Conservation (phyloP, 1,140 invertebrate species). For the Holcopasites calliopsidis region DNA sequence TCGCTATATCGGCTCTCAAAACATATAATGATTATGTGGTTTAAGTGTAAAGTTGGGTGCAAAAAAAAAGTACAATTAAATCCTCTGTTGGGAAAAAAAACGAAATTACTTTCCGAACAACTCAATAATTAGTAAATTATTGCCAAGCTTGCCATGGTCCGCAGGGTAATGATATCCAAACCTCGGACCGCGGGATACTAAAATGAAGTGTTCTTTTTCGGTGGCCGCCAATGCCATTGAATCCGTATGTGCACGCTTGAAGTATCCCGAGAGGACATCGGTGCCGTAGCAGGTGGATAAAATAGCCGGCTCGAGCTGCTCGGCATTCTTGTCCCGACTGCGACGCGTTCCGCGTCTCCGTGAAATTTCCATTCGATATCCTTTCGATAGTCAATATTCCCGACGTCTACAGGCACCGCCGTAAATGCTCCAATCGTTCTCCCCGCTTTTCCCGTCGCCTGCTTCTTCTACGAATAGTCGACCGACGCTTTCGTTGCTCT, state of each 20-base stretch:
- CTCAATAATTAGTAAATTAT: too few relatives aligned
- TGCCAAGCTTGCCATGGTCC: too few relatives aligned
- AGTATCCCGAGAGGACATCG: slow-evolving; percentile 5
- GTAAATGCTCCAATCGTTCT: not conserved
- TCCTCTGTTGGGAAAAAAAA: slow-evolving; percentile 1
- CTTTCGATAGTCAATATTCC: slow-evolving; percentile 1
- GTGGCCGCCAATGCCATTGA: not conserved
- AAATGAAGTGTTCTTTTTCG: slow-evolving; percentile 3
- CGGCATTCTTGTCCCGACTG: not conserved
- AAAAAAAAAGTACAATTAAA: slow-evolving; percentile 8
- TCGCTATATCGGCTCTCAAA: not conserved
- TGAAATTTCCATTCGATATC: not conserved
- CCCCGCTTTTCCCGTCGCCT: not conserved
- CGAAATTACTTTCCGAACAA: not conserved
- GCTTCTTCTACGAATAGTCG: not conserved
- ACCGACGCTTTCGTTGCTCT: not conserved
- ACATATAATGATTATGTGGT: slow-evolving; percentile 5
- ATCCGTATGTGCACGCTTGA: not conserved
- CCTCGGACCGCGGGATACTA: too few relatives aligned
- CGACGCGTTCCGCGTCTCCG: not conserved
- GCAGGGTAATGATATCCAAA: too few relatives aligned
- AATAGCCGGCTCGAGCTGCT: slow-evolving; percentile 7
- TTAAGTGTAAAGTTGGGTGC: slow-evolving; percentile 2
- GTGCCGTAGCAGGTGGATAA: slow-evolving; percentile 12
- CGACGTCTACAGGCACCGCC: not conserved